These are phyloP conservation scores for Eulemur rubriventer DNA, from an alignment of 2,797 vertebrate genomes.

Conservation along the genomic window DNA sequence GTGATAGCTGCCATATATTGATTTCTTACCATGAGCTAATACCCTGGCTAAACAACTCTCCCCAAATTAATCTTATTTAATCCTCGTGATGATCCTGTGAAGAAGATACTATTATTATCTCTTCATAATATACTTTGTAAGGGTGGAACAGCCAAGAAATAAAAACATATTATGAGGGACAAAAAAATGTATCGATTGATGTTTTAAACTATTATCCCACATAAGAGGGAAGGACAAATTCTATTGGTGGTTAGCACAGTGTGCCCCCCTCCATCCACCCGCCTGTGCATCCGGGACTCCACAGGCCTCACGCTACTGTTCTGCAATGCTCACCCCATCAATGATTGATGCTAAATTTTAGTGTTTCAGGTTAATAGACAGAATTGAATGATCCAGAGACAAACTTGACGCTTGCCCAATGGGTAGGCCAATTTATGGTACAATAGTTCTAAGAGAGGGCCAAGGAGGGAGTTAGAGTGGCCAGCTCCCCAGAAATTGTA, in stretches of 20 bases:
- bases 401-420: neutral
- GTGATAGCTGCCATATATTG: neutral
- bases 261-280: neutral
- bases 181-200: neutral
- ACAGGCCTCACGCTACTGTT: neutral
- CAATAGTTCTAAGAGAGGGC: neutral
- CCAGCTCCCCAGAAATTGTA: neutral
- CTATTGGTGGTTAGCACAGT: neutral
- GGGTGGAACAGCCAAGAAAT: neutral
- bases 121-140: neutral
- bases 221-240: neutral
- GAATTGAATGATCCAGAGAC: neutral
- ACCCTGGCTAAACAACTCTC: neutral
- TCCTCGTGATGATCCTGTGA: neutral
- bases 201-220: neutral
- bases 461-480: neutral
- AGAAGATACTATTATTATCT: neutral
- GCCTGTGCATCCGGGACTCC: neutral
- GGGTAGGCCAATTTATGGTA: neutral
- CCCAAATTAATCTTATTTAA: neutral
- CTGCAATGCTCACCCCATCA: neutral
- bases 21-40: neutral
- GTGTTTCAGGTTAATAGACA: neutral
- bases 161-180: neutral
- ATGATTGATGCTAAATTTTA: neutral